Evolutionary conservation across 1,140 invertebrate genomes (phyloP).

Genomic region (Hypothenemus hampei): DNA sequence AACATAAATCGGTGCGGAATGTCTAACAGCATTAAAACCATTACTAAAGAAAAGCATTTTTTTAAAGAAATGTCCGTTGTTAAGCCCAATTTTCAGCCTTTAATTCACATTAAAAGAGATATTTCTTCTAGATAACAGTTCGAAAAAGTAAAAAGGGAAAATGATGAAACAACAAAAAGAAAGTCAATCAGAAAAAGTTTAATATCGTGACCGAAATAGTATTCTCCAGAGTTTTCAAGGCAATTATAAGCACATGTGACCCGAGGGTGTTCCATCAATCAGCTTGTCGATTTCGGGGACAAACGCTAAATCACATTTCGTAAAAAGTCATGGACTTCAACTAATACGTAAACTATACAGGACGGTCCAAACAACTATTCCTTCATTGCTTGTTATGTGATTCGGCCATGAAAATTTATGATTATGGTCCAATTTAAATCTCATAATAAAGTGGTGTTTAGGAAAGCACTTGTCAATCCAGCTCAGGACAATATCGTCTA

Average conservation of each 20-base stretch:
- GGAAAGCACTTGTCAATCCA: constrained; percentile 40
- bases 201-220: constrained; percentile 17
- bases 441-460: constrained; percentile 36
- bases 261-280: constrained; percentile 18
- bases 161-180: no score
- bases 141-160: no score
- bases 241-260: constrained; percentile 29
- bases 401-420: not conserved
- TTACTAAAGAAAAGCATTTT: no score
- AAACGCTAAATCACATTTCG: constrained; percentile 21
- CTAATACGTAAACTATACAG: not conserved
- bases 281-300: constrained; percentile 20
- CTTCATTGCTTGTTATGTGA: not conserved
- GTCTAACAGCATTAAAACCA: no score
- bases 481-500: constrained; percentile 44
- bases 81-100: no score
- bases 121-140: no score
- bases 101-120: no score
- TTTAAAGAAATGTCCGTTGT: no score
- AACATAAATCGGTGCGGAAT: no score
- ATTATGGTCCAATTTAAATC: constrained; percentile 26
- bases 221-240: constrained; percentile 23
- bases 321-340: constrained; percentile 7
- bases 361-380: not conserved
- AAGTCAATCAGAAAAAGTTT: constrained; percentile 18